Evolutionary conservation across 1,140 invertebrate genomes (phyloP), one percentile per base, ranked within the genome.

Genomic region (Temnothorax curvispinosus): DNA sequence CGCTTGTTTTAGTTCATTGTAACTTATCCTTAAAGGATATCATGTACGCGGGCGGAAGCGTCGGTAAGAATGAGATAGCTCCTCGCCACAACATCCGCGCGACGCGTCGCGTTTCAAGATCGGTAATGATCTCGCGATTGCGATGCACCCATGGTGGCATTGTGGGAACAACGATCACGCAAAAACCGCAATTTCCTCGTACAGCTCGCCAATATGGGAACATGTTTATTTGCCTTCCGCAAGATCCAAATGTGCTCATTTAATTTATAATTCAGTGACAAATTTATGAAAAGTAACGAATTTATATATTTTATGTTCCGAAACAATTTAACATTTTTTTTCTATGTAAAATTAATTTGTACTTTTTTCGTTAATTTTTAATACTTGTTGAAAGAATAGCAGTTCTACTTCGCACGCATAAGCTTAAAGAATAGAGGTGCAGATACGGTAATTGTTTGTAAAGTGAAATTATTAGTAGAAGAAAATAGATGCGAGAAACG

Each of bases 101-200:
- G 9, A 11, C 76, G 89, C 87, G 78, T 90, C 88, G 71, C 58
- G 21, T 90, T 90, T 89, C 88, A 85, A 9, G 74, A 82, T 82
- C 78, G 44, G 56, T 72, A 44, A 56, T 72, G 80, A 67, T 74
- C 8, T 54, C 44, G 67, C 60, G 60, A 38, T 74, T 58, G 41
- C 54, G 47, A 75, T 87, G 74, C 60, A 62, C 44, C 54, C 47
- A 21, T 44, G 62, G 41, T 27, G 27, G 27, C 27, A 27, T 58
- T 65, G 78, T 75, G 85, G 80, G 88, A 92, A 91, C 71, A 76
- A 85, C 82, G 71, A 87, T 81, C 78, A 60, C 44, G 21, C 35
- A 44, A 50, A 88, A 90, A 93, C 93, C 92, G 72, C 93, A 92
- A 93, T 82, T 88, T 93, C 92, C 92, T 90, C 38, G 41, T 62